Base-by-base conservation (phyloP, 1,140 invertebrate species). In the Nomia melanderi region DNA sequence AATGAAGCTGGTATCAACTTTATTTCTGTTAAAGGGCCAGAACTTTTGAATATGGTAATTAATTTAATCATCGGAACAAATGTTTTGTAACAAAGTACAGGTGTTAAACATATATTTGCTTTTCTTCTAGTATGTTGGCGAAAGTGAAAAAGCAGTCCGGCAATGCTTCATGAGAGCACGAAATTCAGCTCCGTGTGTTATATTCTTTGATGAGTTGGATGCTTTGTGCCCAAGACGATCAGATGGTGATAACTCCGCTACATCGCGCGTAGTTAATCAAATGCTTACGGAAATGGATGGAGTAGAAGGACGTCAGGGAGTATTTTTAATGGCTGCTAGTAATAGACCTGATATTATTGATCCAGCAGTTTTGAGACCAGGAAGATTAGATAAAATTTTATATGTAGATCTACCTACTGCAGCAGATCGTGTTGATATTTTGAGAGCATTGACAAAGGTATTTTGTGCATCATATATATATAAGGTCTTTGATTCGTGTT, bases 161-260 rank as follows among this genome's bases (percentile, higher is more conserved):
- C 96, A 98, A 29, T 97, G 98, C 86, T 99, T 99, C 90, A 95
- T 97, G 88, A 94, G 98, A 79, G 99, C 98, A 0, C 92, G 96
- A 56, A 98, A 99, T 92, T 99, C 98, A 0, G 94, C 97, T 0
- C 99, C 99, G 0, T 99, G 99, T 92, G 98, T 99, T 17, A 99
- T 99, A 89, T 99, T 99, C 92, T 99, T 99, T 91, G 99, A 99
- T 91, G 99, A 99, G 92, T 95, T 99, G 78, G 99, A 99, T 92
- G 97, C 99, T 0, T 90, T 99, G 9, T 99, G 98, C 91, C 98
- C 98, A 0, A 96, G 96, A 86, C 93, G 98, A 88, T 96, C 95
- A 8, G 95, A 96, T 62, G 95, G 94, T 63, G 96, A 96, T 78
- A 94, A 94, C 81, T 94, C 95, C 7, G 94, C 95, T 0, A 94